A percentile compares a stretch with the other conserved stretches of the same genome.
phyloP scores from a whole-genome alignment of 2,797 vertebrate species.

The Sebastes diploproa region DNA sequence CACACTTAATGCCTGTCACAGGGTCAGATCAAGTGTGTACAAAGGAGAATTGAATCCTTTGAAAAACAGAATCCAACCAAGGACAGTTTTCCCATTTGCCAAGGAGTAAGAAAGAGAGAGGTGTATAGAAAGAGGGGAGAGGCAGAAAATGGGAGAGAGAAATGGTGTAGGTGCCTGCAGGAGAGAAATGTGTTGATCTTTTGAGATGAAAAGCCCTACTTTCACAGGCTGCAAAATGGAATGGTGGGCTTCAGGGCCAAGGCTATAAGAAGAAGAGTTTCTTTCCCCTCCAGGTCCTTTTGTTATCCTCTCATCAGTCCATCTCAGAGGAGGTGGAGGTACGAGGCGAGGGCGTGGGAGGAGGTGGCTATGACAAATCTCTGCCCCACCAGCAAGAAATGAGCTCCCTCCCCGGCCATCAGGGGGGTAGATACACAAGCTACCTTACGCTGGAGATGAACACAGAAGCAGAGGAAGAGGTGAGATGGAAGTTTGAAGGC shows the following conservation, averaged over 20 bases:
- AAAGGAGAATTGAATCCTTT: conserved; percentile 90
- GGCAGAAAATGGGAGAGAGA: conserved; percentile 62
- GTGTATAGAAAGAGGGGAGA: conserved; percentile 54
- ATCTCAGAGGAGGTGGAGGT: conserved; percentile 67
- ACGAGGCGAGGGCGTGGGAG: conserved; percentile 5
- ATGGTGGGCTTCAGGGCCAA: conserved; percentile 67
- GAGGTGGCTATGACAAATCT: conserved; percentile 62
- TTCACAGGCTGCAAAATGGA: conserved; percentile 67
- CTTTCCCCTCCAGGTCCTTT: conserved; percentile 80
- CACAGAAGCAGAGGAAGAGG: conserved; percentile 64
- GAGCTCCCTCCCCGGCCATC: conserved; percentile 75
- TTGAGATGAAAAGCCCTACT: conserved; percentile 73
- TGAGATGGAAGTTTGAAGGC: conserved; percentile 70
- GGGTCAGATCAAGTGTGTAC: conserved; percentile 91
- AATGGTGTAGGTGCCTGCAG: conserved; percentile 64
- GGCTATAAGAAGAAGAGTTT: conserved; percentile 75
- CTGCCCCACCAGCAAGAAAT: conserved; percentile 78
- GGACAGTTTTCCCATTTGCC: conserved; percentile 82
- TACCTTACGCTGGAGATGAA: conserved; percentile 68
- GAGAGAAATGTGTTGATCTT: conserved; percentile 76
- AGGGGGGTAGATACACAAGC: conserved; percentile 58
- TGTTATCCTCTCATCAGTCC: conserved; percentile 86
- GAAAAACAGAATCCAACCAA: conserved; percentile 79
- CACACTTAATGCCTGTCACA: conserved; percentile 83
- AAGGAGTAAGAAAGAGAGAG: conserved; percentile 68